Percentiles rank a stretch among this genome's conserved stretches.
Evolutionary conservation across 2,888 invertebrate species (phyloP).

Genomic region (Gari tellinella): DNA sequence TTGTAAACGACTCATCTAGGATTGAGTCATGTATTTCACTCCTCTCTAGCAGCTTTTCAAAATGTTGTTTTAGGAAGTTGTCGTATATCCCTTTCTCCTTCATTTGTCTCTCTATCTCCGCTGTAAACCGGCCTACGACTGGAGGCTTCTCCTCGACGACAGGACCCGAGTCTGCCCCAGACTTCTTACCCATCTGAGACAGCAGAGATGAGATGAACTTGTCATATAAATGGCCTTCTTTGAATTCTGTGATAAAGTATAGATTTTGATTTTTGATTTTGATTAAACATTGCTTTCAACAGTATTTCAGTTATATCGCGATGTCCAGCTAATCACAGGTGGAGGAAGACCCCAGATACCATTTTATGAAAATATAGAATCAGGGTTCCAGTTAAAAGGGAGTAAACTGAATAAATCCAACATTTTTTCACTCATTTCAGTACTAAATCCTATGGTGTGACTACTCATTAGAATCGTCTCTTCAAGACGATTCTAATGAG

Average conservation of each 20-base stretch:
- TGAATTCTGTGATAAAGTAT: conserved; percentile 69
- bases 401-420: too few relatives aligned
- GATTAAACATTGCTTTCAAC: too few relatives aligned
- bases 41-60: conserved; percentile 59
- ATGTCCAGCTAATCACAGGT: too few relatives aligned
- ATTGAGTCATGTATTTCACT: conserved; percentile 29
- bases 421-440: too few relatives aligned
- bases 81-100: conserved; percentile 71
- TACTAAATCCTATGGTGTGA: too few relatives aligned
- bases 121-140: background rate
- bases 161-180: background rate
- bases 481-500: too few relatives aligned
- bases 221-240: conserved; percentile 70
- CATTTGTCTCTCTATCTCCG: conserved; percentile 69
- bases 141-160: background rate
- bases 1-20: conserved; percentile 34
- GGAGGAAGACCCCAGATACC: too few relatives aligned
- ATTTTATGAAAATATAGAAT: too few relatives aligned
- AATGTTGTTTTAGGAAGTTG: conserved; percentile 73
- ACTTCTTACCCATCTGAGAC: conserved; percentile 59
- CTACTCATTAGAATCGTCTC: too few relatives aligned
- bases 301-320: too few relatives aligned
- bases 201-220: conserved; percentile 73
- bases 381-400: too few relatives aligned
- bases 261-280: too few relatives aligned